Conservation (phyloP, 2,888 invertebrate species). For the Mythimna vitellina region DNA sequence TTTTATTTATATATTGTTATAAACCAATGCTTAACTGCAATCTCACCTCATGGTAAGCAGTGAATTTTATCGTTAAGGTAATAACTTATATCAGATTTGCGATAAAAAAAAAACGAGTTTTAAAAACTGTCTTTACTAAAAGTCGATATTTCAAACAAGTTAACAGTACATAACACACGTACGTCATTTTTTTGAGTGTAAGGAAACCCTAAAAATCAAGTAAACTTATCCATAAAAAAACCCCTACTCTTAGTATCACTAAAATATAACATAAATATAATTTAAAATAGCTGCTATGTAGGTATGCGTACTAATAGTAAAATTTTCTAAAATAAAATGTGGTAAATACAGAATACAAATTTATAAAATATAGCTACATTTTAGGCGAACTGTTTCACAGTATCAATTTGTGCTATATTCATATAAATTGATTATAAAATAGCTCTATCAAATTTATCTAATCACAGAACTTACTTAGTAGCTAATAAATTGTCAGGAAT, state of each 20-base stretch:
- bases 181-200: neutral
- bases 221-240: slow-evolving; percentile 12
- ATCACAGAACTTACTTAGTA: slow-evolving; percentile 56
- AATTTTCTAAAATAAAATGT: slow-evolving; percentile 2
- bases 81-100: neutral
- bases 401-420: slow-evolving; percentile 23
- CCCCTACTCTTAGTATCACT: slow-evolving; percentile 12
- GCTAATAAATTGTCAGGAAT: slow-evolving; percentile 45
- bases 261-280: slow-evolving; percentile 11
- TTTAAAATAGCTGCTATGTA: slow-evolving; percentile 9
- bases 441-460: slow-evolving; percentile 48
- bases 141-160: neutral
- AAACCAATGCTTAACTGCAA: no score
- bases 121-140: neutral
- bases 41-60: no score
- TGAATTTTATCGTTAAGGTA: neutral
- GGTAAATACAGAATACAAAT: slow-evolving; percentile 9
- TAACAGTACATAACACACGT: neutral
- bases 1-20: neutral
- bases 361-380: slow-evolving; percentile 12
- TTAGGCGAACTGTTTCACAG: slow-evolving; percentile 48
- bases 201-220: neutral
- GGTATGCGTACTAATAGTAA: neutral
- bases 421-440: slow-evolving; percentile 23
- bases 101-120: no score